Base-by-base conservation (phyloP, 2,113 vertebrate genomes). In the Albula glossodonta region DNA sequence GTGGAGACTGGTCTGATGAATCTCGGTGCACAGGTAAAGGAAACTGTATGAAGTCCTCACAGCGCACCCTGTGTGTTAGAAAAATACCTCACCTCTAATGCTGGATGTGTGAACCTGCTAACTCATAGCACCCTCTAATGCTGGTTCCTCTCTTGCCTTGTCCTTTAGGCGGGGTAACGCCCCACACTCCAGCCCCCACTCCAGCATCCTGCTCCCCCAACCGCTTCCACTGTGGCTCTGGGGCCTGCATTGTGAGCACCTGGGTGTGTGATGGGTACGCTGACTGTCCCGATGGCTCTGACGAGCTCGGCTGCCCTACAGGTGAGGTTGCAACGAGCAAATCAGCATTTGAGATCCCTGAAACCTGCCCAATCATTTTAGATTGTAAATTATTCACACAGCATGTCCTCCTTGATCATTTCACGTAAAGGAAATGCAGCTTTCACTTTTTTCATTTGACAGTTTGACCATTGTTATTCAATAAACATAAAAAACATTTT, bases 221-320 rank as follows among this genome's bases (percentile, higher is more conserved):
- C 87, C 97, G 97, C 83, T 99, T 97, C 93, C 97, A 95, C 74
- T 99, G 98, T 81, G 96, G 96, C 91, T 96, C 94, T 0, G 98
- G 98, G 0, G 92, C 96, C 2, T 99, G 98, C 50, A 95, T 99
- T 93, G 94, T 96, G 66, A 97, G 97, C 93, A 96, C 95, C 80
- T 99, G 98, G 98, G 97, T 98, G 81, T 99, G 98, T 0, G 98
- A 99, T 0, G 97, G 97, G 2, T 99, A 98, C 86, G 93, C 90
- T 2, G 98, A 99, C 90, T 99, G 98, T 51, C 81, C 91, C 0
- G 97, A 99, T 0, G 96, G 97, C 91, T 97, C 97, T 0, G 98
- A 99, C 0, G 98, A 99, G 92, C 96, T 98, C 0, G 97, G 96
- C 78, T 99, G 98, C 86, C 98, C 98, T 7, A 96, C 97, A 2